Evolutionary conservation across 2,113 vertebrate genomes (phyloP).

Genomic region (Chloropsis hardwickii): DNA sequence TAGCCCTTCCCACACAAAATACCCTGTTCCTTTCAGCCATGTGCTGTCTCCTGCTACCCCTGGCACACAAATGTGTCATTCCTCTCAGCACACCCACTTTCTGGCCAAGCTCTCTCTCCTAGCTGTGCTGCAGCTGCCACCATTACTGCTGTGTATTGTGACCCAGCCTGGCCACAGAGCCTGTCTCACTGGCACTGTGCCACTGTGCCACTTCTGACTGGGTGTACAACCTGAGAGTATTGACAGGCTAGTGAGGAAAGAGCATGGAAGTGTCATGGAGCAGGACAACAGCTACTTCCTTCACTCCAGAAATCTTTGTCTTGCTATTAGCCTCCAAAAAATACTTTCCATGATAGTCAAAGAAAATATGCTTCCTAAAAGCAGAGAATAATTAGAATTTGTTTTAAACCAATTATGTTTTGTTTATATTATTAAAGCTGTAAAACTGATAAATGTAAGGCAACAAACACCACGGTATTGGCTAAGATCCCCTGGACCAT

Average conservation of each 20-base stretch:
- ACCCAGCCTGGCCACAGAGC: background rate
- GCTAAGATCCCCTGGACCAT: background rate
- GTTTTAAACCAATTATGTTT: background rate
- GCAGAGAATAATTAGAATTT: background rate
- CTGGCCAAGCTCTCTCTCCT: background rate
- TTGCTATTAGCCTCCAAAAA: background rate
- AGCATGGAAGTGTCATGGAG: background rate
- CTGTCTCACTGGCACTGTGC: background rate
- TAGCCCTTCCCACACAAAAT: background rate
- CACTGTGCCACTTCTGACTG: background rate
- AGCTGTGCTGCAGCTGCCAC: background rate
- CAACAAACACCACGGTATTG: background rate
- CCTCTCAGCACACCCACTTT: background rate
- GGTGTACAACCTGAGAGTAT: background rate
- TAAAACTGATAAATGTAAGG: background rate
- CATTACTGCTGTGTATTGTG: too few species aligned
- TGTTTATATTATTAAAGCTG: background rate
- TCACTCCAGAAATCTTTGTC: background rate
- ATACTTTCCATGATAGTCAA: background rate
- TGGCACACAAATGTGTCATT: background rate
- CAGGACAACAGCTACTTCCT: background rate
- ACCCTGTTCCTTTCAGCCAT: background rate
- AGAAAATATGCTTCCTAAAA: background rate
- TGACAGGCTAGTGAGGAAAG: background rate
- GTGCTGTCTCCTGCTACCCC: background rate